These are phyloP conservation scores for Drosophila helvetica DNA, from an alignment of 2,888 invertebrate species.

Conservation along the genomic window DNA sequence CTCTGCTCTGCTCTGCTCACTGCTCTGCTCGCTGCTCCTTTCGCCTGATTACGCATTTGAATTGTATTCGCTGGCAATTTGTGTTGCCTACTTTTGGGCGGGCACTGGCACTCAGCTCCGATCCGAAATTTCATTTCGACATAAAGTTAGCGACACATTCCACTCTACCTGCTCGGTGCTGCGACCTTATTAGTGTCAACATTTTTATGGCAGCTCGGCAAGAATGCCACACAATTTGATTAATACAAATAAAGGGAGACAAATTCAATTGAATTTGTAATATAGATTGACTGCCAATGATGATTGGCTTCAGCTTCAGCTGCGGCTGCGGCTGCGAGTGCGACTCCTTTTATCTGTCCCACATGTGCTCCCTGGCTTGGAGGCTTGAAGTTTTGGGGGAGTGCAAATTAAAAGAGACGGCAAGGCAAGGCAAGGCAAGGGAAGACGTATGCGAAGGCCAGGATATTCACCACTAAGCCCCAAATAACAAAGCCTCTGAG, in stretches of 20 bases:
- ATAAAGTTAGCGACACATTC: constrained; percentile 20
- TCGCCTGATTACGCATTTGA: constrained; percentile 76
- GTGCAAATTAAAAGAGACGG: constrained; percentile 48
- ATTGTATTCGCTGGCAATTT: constrained; percentile 49
- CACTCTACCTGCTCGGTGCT: constrained; percentile 10
- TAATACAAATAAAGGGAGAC: constrained; percentile 45
- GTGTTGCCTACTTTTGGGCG: constrained; percentile 14
- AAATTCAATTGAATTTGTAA: constrained; percentile 62
- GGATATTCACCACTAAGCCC: constrained; percentile 62
- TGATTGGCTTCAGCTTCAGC: constrained; percentile 65
- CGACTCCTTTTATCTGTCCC: constrained; percentile 36
- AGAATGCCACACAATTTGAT: constrained; percentile 33
- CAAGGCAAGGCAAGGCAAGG: constrained; percentile 32
- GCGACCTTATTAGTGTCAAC: constrained; percentile 44
- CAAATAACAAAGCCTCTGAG: constrained; percentile 64
- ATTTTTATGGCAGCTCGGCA: constrained; percentile 47
- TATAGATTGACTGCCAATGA: constrained; percentile 55
- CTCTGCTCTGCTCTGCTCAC: not conserved
- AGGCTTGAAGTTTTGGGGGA: constrained; percentile 4
- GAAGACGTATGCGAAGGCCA: constrained; percentile 35
- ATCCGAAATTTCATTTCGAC: constrained; percentile 14
- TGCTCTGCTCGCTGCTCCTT: constrained; percentile 31
- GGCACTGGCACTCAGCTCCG: not conserved
- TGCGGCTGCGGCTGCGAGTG: constrained; percentile 6
- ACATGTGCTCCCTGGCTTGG: constrained; percentile 22